phyloP scores from a whole-genome alignment of 2,797 vertebrate genomes.

The Apodemus agrarius region DNA sequence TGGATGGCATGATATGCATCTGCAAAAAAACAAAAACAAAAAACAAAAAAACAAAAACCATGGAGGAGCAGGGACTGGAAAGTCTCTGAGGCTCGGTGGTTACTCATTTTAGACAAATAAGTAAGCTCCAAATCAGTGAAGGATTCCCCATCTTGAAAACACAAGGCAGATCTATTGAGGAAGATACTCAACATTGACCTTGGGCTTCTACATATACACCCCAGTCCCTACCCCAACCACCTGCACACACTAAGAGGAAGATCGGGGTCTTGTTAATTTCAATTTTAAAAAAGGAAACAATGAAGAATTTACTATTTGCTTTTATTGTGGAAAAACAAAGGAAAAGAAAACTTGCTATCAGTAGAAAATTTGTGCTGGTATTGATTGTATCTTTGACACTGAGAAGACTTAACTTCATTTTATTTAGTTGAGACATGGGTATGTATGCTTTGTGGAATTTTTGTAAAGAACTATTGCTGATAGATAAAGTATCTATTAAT shows the following conservation, averaged over 20 bases:
- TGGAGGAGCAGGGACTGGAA: too few relatives aligned
- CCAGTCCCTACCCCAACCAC: too few relatives aligned
- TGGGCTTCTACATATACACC: neutral
- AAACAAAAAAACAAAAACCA: too few relatives aligned
- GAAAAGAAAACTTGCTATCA: neutral
- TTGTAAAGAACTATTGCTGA: neutral
- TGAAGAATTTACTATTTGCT: constrained; percentile 10
- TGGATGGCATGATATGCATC: too few relatives aligned
- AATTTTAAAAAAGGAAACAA: constrained; percentile 18
- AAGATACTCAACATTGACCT: neutral
- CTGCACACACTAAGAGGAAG: neutral
- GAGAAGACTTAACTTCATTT: neutral
- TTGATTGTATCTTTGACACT: neutral
- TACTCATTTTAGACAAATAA: neutral
- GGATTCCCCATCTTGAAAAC: neutral
- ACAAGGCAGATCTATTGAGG: neutral
- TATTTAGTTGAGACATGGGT: constrained; percentile 18
- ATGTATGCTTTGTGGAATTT: neutral
- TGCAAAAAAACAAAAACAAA: neutral
- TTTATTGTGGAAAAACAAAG: neutral
- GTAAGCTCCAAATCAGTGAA: too few relatives aligned
- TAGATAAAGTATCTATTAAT: neutral
- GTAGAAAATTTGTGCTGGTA: constrained; percentile 3
- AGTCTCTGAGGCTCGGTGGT: neutral
- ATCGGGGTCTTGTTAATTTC: neutral